Percentiles rank a stretch among this genome's conserved stretches.
These are phyloP conservation scores for Bos taurus DNA, from an alignment of 2,113 vertebrate species.

Conservation along the genomic window ARS-UCD2.0 NC_037339.1:44573501-44574000, in stretches of 20 bases:
- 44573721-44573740: background rate
- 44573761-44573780: background rate
- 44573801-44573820: too few relatives aligned
- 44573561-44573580: background rate
- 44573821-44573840: too few relatives aligned
- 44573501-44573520: background rate
- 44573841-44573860: too few relatives aligned
- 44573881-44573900: too few relatives aligned
- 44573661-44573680: background rate
- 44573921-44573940: background rate
- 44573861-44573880: too few relatives aligned
- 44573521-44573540: background rate
- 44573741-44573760: background rate
- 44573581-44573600: background rate
- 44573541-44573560: background rate
- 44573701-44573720: background rate
- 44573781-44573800: too few relatives aligned
- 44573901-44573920: background rate
- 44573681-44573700: background rate
- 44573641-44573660: background rate
- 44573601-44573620: background rate
- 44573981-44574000: background rate
- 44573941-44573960: accelerated
- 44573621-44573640: background rate
- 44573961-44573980: background rate